phyloP scores from a whole-genome alignment of 2,888 invertebrate species.

The Epirrita christyi region DNA sequence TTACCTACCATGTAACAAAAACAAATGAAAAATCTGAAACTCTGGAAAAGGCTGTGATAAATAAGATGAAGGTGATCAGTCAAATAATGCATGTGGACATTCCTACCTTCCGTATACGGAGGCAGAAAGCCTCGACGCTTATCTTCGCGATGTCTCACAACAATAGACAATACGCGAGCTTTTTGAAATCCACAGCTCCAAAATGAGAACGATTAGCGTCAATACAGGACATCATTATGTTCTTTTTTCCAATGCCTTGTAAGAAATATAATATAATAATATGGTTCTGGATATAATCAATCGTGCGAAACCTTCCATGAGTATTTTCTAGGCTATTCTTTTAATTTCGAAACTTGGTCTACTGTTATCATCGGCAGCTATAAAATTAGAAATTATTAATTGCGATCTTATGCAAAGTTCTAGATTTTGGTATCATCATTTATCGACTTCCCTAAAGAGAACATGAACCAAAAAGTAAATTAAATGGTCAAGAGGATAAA shows the following conservation, averaged over 20 bases:
- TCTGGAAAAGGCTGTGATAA: too few relatives aligned
- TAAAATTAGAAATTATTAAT: too few relatives aligned
- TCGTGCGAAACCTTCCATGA: background rate
- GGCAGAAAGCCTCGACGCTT: slow-evolving; percentile 46
- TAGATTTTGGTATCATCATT: too few relatives aligned
- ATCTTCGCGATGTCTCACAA: slow-evolving; percentile 55
- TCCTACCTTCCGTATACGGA: slow-evolving; percentile 44
- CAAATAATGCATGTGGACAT: background rate
- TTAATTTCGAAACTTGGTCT: too few relatives aligned
- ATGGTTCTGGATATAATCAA: background rate
- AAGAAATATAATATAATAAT: background rate
- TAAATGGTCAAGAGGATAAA: background rate
- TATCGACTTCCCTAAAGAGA: too few relatives aligned
- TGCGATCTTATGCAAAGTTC: too few relatives aligned
- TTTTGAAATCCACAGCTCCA: slow-evolving; percentile 27
- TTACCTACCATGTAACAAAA: too few relatives aligned
- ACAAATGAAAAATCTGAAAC: too few relatives aligned
- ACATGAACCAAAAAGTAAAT: background rate
- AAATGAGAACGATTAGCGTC: slow-evolving; percentile 29
- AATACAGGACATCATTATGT: slow-evolving; percentile 21
- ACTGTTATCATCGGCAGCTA: too few relatives aligned
- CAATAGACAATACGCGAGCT: slow-evolving; percentile 55
- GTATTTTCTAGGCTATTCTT: too few relatives aligned
- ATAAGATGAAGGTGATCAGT: too few relatives aligned
- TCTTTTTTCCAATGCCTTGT: slow-evolving; percentile 12